A percentile compares a stretch with the other conserved stretches of the same genome.
These are phyloP conservation scores for Pelodytes ibericus DNA, from an alignment of 2,797 vertebrate genomes.

Conservation along the genomic window DNA sequence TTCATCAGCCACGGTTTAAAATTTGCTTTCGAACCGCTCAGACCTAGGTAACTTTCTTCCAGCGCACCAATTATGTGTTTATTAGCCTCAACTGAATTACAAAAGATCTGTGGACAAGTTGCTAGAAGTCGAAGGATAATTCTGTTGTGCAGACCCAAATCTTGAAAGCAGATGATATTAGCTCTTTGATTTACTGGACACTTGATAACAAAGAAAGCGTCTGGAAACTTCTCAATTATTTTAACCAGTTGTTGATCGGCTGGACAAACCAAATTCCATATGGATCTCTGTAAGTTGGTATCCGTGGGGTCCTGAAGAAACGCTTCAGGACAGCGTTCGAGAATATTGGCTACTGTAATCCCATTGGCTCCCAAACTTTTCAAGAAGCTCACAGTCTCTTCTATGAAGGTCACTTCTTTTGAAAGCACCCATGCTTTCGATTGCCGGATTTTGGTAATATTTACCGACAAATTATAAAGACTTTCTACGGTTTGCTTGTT, in stretches of 20 bases:
- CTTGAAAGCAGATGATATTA: conserved; percentile 86
- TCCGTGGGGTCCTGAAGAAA: conserved; percentile 81
- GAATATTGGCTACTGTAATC: conserved; percentile 73
- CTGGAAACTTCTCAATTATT: conserved; percentile 89
- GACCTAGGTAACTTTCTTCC: conserved; percentile 77
- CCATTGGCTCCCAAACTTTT: conserved; percentile 80
- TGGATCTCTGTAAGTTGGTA: conserved; percentile 74
- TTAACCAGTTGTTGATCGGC: conserved; percentile 78
- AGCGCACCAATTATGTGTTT: conserved; percentile 76
- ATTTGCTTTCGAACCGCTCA: conserved; percentile 84
- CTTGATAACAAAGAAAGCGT: conserved; percentile 85
- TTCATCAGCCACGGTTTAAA: conserved; percentile 92
- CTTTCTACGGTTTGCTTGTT: conserved; percentile 79
- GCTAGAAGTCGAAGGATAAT: conserved; percentile 89
- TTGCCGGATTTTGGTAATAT: conserved; percentile 84
- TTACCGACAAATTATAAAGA: conserved; percentile 81
- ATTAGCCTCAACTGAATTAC: conserved; percentile 79
- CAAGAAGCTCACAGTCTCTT: conserved; percentile 79
- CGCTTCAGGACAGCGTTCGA: conserved; percentile 86
- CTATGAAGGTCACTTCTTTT: conserved; percentile 78
- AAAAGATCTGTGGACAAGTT: conserved; percentile 83
- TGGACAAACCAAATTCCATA: conserved; percentile 87
- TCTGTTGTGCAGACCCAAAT: conserved; percentile 84
- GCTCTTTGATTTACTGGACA: conserved; percentile 78
- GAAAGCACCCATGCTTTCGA: conserved; percentile 87